Conservation (phyloP, 1,140 invertebrate genomes). For the Nomia melanderi region DNA sequence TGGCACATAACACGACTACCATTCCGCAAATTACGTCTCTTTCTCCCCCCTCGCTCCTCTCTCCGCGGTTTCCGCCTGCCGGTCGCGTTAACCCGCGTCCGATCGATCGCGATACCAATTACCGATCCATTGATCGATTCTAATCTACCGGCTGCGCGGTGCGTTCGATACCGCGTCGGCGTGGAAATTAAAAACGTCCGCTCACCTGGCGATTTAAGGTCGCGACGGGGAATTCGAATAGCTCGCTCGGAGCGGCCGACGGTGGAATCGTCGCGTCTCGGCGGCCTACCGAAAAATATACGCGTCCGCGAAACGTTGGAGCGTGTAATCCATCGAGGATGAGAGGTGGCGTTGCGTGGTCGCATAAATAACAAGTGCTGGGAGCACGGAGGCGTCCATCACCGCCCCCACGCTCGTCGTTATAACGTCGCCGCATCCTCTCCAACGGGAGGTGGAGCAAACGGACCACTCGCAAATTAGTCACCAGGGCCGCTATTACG, state of each 20-base stretch:
- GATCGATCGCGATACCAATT: slow-evolving; percentile 43
- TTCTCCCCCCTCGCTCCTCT: slow-evolving; percentile 6
- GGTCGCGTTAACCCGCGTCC: slow-evolving; percentile 28
- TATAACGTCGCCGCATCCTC: slow-evolving; percentile 57
- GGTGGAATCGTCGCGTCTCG: background rate
- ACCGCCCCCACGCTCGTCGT: slow-evolving; percentile 71
- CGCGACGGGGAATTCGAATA: no score
- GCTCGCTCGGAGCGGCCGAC: no score
- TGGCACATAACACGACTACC: slow-evolving; percentile 35
- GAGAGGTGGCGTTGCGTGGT: slow-evolving; percentile 63
- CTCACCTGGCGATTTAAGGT: no score
- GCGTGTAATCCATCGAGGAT: slow-evolving; percentile 52
- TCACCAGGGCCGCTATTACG: slow-evolving; percentile 69
- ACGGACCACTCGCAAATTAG: slow-evolving; percentile 70
- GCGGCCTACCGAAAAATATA: slow-evolving; percentile 37
- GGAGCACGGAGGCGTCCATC: slow-evolving; percentile 74
- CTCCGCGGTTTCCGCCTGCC: slow-evolving; percentile 11
- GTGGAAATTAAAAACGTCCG: slow-evolving; percentile 35
- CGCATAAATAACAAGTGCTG: slow-evolving; percentile 72
- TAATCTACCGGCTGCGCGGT: slow-evolving; percentile 29
- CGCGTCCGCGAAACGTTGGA: slow-evolving; percentile 31
- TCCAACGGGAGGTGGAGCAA: slow-evolving; percentile 45
- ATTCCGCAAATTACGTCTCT: slow-evolving; percentile 46
- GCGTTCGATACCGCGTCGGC: slow-evolving; percentile 14
- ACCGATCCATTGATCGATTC: slow-evolving; percentile 37